Base-by-base conservation (phyloP, 1,140 invertebrate species). In the Heliconius himera region DNA sequence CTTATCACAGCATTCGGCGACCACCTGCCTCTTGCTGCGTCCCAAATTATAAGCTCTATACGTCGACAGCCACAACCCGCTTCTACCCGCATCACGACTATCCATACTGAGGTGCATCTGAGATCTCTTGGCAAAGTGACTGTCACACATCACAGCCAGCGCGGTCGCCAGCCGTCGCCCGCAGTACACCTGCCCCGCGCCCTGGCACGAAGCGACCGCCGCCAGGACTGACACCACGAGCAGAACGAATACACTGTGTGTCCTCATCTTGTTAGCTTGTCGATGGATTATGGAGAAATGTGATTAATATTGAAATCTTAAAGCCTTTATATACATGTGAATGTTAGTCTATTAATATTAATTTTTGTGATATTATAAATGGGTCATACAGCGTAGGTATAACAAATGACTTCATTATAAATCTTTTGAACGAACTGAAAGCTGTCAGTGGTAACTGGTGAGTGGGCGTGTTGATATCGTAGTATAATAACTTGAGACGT, bases 1-100 rank as follows among this genome's bases (percentile, higher is more conserved):
- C 26, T 78, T 81, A 20, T 79, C 79, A 16, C 79, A 81, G 49
- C 79, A 81, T 18, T 81, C 79, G 1, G 75, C 51, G 4, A 81
- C 79, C n/a, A 81, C 70, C 60, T 66, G 60, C 26, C 11, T 13
- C 60, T 66, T 66, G 60, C 60, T 29, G 60, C 60, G 60, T 26
- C 73, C 73, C 29, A 74, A 54, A 56, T 46, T 18, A 36, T 74
- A 46, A 36, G 26, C 73, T 74, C 29, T n/a, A 74, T 56, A 46
- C 18, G 49, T 8, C 26, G 73, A 33, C 46, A 74, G 36, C 73
- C 73, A 74, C 46, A 46, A n/a, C 22, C 16, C 16, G 60, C 33
- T 33, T 18, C 20, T 13, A 51, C 8, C 36, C 2, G 18, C n/a
- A 36, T 66, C n/a, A 13, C n/a, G 3, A 16, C 8, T 9, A 20